Conservation (phyloP, 1,140 invertebrate species). For the Drosophila ficusphila region DNA sequence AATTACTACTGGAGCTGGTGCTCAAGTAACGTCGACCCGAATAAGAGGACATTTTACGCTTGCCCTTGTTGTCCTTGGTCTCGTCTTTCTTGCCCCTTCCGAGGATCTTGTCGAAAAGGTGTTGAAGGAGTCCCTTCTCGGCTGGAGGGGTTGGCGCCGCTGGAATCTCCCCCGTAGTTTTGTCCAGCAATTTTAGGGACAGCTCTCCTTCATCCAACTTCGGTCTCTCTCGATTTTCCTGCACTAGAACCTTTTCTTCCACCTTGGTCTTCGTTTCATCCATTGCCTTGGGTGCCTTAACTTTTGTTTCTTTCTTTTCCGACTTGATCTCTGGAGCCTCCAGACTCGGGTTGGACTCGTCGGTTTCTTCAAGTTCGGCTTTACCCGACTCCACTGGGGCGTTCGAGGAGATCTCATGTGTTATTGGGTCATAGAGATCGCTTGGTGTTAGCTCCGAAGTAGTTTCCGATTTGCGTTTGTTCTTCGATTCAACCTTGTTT, state of each 20-base stretch:
- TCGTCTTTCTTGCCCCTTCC: background rate
- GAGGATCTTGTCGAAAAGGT: conserved; percentile 16
- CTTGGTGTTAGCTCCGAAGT: conserved; percentile 5
- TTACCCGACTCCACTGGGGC: background rate
- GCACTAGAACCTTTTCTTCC: background rate
- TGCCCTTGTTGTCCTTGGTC: background rate
- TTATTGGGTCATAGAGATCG: conserved; percentile 13
- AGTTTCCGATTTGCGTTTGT: background rate
- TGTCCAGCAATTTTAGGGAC: conserved; percentile 13
- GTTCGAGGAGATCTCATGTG: background rate
- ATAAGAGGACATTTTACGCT: conserved; percentile 14
- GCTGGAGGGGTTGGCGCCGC: no score
- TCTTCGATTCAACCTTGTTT: background rate
- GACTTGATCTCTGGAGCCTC: background rate
- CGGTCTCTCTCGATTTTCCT: background rate
- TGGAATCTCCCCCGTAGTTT: background rate
- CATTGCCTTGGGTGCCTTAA: background rate
- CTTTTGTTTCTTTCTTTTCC: background rate
- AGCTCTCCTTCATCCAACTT: conserved; percentile 16
- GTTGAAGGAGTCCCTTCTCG: background rate
- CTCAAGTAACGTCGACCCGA: background rate
- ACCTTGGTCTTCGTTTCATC: background rate
- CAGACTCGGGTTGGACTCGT: background rate
- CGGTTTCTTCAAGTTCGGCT: background rate
- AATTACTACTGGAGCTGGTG: background rate